These are phyloP conservation scores for Drosophila pegasa DNA, from an alignment of 2,888 invertebrate genomes.

Conservation along the genomic window DNA sequence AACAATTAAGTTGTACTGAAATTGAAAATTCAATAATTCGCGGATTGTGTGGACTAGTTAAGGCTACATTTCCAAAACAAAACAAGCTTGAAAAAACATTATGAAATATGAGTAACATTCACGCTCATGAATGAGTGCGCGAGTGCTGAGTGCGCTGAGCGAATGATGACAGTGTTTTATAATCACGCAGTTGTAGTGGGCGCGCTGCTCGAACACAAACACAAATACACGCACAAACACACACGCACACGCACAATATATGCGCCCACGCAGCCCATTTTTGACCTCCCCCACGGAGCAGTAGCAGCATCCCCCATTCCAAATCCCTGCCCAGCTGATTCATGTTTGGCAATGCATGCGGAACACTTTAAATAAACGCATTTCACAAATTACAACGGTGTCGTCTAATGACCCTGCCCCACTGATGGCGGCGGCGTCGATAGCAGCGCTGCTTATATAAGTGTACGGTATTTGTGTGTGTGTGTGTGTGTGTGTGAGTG, in stretches of 20 bases:
- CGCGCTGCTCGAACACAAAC: slow-evolving; percentile 39
- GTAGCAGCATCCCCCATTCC: slow-evolving; percentile 12
- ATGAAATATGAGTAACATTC: slow-evolving; percentile 65
- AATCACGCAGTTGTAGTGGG: slow-evolving; percentile 49
- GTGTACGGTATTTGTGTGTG: slow-evolving; percentile 49
- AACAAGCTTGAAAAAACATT: slow-evolving; percentile 42
- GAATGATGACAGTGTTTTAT: slow-evolving; percentile 74
- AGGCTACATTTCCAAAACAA: slow-evolving; percentile 62
- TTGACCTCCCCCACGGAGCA: slow-evolving; percentile 71
- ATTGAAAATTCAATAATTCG: slow-evolving; percentile 80
- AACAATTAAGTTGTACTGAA: slow-evolving; percentile 26
- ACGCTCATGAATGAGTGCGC: slow-evolving; percentile 51
- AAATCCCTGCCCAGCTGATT: slow-evolving; percentile 66
- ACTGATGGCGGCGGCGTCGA: slow-evolving; percentile 49
- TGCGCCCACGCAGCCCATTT: slow-evolving; percentile 70
- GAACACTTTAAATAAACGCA: slow-evolving; percentile 47
- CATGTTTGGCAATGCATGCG: slow-evolving; percentile 54
- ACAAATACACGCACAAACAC: slow-evolving; percentile 22
- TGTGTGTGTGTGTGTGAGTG: slow-evolving; percentile 42
- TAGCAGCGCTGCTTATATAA: slow-evolving; percentile 66
- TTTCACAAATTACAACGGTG: slow-evolving; percentile 51
- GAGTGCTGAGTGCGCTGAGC: slow-evolving; percentile 33
- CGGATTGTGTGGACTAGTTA: slow-evolving; percentile 28
- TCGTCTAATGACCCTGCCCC: slow-evolving; percentile 79
- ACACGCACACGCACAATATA: slow-evolving; percentile 19